Evolutionary conservation across 2,888 invertebrate genomes (phyloP), one percentile per base, ranked within the genome.

Genomic region (Lepidocyrtoides sp.): DNA sequence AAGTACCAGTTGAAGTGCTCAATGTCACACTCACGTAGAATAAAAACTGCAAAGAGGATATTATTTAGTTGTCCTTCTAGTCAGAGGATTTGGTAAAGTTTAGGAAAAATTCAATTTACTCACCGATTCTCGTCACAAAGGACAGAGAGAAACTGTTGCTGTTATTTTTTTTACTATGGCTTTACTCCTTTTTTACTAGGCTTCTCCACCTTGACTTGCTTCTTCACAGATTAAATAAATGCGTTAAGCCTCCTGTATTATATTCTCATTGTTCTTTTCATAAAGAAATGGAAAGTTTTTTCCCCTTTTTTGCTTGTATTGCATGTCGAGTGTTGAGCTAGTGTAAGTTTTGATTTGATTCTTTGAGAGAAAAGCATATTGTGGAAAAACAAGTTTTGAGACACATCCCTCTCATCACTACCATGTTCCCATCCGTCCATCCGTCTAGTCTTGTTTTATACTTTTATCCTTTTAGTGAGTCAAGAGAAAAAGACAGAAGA

Each of bases 371-470:
- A 14, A 29, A 32, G 32, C 66, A 66, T 66, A 66, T 66, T 66
- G 66, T 32, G n/a, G 14, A n/a, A 29, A 66, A 14, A 66, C 66
- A 32, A 32, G 66, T 66, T 66, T 32, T 32, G 29, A 26, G 60
- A 66, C n/a, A 32, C 66, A 66, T 66, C 66, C 29, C n/a, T 32
- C 66, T 32, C 66, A n/a, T 66, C 66, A 54, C 54, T n/a, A 54
- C 2, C 12, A 44, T 44, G n/a, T n/a, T n/a, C n/a, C n/a, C n/a
- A 51, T n/a, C n/a, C 60, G 5, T 32, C n/a, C 66, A 32, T 32
- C 66, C 66, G 29, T 32, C 32, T 29, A 32, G 29, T 32, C 66
- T 66, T 32, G 66, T 66, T 32, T 60, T 26, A 23, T 60, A 66
- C 32, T 29, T 66, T 66, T 32, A 32, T 66, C 66, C 66, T 66